Evolutionary conservation across 2,113 vertebrate species (phyloP), one percentile per base, ranked within the genome.

Genomic region (Circaetus gallicus): DNA sequence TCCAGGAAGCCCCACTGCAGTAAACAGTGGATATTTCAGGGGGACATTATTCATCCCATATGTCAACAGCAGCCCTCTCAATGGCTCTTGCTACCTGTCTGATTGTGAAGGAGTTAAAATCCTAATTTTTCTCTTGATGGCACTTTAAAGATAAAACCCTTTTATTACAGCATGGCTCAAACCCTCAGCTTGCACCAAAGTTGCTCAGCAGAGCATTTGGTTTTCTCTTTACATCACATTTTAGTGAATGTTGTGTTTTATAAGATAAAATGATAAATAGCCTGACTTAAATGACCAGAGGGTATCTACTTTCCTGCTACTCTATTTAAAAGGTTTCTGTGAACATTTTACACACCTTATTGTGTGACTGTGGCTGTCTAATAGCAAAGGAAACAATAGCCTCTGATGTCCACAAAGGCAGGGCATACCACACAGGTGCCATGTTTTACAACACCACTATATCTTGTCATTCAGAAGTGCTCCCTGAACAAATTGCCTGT

Each of bases 381-480:
- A 70, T 70, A 91, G 93, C 82, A 86, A 93, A 94, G 93, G 92
- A 97, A 95, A 97, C 91, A 97, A 93, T 95, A 94, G 89, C 81
- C 81, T 97, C 89, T 91, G 86, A 97, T 86, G 89, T 90, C 96
- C 91, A 79, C 95, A 90, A 93, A 96, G 91, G 89, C 83, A 96
- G 95, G 90, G 95, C 84, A 77, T 90, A 90, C 95, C 97, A 96
- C 96, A 91, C 95, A 93, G 92, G 95, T 95, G 97, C 97, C 97
- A 88, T 98, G 98, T 97, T 97, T 97, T 97, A 98, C 98, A 98
- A 98, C 93, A 93, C 96, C 86, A 95, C 96, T 97, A 94, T 97
- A 97, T 97, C 97, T 97, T 97, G 92, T 97, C 97, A 96, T 95
- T 97, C 88, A 91, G 95, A 93, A 96, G 74, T 93, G 93, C 94